Percentiles rank a stretch among this genome's conserved stretches.
phyloP scores from a whole-genome alignment of 2,797 vertebrate genomes.

The Liparis tanakae region DNA sequence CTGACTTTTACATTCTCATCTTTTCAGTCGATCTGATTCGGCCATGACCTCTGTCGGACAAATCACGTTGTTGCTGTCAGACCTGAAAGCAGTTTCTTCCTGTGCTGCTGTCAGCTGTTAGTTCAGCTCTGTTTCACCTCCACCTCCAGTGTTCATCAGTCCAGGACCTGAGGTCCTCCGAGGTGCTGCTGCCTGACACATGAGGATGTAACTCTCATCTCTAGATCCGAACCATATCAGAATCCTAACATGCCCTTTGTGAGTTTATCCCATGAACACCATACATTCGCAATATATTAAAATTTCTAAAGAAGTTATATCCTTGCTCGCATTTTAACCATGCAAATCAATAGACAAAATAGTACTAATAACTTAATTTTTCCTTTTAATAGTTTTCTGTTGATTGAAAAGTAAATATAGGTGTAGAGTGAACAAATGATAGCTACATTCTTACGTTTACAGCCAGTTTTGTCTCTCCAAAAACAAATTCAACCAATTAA shows the following conservation, averaged over 20 bases:
- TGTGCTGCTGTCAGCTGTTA: conserved; percentile 1
- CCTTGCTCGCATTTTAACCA: background rate
- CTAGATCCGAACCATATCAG: background rate
- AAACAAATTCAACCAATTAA: background rate
- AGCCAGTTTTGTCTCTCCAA: background rate
- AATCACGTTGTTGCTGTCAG: conserved; percentile 13
- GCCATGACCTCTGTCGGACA: background rate
- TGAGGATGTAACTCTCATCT: background rate
- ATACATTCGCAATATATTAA: background rate
- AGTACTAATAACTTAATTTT: background rate
- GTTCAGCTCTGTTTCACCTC: conserved; percentile 10
- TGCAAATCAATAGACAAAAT: background rate
- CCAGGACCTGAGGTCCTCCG: background rate
- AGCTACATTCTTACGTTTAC: background rate
- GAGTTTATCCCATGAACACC: background rate
- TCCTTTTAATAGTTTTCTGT: background rate
- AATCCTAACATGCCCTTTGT: background rate
- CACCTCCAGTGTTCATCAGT: background rate
- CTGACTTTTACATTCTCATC: conserved; percentile 12
- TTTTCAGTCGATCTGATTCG: conserved; percentile 31
- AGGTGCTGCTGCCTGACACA: conserved; percentile 11
- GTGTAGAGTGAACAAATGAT: background rate
- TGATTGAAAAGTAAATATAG: conserved; percentile 14
- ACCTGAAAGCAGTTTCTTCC: conserved; percentile 1
- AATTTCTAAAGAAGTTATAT: background rate